Conservation (phyloP, 2,797 vertebrate species). For the Echeneis naucrates region DNA sequence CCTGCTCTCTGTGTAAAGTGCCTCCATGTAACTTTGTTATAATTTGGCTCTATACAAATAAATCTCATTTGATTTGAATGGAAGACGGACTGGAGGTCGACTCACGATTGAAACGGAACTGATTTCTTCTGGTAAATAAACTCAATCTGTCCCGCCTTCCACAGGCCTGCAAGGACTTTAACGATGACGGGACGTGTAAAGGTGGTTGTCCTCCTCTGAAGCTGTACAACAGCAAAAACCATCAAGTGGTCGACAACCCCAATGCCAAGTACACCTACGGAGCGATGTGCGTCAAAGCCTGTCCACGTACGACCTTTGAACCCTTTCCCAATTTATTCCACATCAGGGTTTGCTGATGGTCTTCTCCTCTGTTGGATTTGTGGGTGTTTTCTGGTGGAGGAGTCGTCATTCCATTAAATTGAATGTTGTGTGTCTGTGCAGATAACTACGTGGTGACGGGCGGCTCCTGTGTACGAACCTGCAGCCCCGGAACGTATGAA, state of each 20-base stretch:
- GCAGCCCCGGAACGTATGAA: constrained; percentile 86
- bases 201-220: constrained; percentile 86
- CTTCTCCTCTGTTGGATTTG: too few species aligned
- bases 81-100: too few species aligned
- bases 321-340: background rate
- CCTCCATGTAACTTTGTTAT: too few species aligned
- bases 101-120: background rate
- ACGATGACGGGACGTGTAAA: constrained; percentile 91
- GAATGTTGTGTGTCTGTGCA: constrained; percentile 50
- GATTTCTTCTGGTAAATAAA: too few species aligned
- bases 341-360: too few species aligned
- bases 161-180: constrained; percentile 91
- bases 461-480: constrained; percentile 91
- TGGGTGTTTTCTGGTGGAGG: too few species aligned
- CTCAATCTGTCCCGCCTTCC: background rate
- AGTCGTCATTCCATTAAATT: too few species aligned
- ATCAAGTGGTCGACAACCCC: constrained; percentile 89
- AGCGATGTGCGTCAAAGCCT: constrained; percentile 91
- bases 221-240: constrained; percentile 85
- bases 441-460: constrained; percentile 95
- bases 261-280: constrained; percentile 93
- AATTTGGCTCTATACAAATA: too few species aligned
- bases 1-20: too few species aligned
- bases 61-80: too few species aligned
- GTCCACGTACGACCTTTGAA: constrained; percentile 87